These are phyloP conservation scores for Corythornis vintsioides DNA, from an alignment of 2,113 vertebrate genomes.

Conservation along the genomic window DNA sequence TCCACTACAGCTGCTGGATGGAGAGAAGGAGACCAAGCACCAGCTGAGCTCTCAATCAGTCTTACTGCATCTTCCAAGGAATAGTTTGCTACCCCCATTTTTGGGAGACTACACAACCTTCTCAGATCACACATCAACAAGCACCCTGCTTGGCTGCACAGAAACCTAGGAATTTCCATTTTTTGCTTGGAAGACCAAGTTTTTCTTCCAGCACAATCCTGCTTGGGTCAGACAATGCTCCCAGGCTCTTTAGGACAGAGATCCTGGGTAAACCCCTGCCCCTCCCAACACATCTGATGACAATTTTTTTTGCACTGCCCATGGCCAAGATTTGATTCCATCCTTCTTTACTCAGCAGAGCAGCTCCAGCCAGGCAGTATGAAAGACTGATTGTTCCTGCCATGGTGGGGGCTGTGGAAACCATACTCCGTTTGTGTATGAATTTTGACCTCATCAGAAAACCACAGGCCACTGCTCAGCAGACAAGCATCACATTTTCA, in stretches of 20 bases:
- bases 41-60: background rate
- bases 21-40: background rate
- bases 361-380: background rate
- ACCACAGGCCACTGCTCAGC: constrained; percentile 1
- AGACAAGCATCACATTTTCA: constrained; percentile 17
- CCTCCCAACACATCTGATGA: background rate
- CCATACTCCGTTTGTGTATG: background rate
- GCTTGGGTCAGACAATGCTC: background rate
- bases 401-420: background rate
- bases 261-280: background rate
- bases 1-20: background rate
- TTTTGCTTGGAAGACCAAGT: background rate
- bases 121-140: background rate
- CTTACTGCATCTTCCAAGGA: background rate
- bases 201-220: background rate
- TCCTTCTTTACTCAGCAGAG: background rate
- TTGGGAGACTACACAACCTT: background rate
- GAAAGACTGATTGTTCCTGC: constrained; percentile 26
- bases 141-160: background rate
- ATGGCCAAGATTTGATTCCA: background rate
- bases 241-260: background rate
- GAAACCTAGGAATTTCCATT: background rate
- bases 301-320: background rate
- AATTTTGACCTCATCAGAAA: constrained; percentile 48
- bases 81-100: background rate